These are phyloP conservation scores for Manis pentadactyla DNA, from an alignment of 2,797 vertebrate genomes.

Conservation along the genomic window DNA sequence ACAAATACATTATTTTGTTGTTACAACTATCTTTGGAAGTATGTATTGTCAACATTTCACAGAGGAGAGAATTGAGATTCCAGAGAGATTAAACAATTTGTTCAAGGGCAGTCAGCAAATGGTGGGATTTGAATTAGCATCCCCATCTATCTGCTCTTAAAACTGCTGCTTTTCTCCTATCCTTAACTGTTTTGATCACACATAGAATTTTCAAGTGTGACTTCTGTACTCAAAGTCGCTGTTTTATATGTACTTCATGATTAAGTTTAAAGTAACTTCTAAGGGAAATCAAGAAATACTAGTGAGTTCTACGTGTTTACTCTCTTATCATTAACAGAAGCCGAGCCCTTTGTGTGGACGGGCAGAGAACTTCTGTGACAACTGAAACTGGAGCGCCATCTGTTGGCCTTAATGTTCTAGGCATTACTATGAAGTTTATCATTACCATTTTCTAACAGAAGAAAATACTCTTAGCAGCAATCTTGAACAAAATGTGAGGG, in stretches of 20 bases:
- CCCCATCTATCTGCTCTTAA: background rate
- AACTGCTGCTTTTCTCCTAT: background rate
- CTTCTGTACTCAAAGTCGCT: background rate
- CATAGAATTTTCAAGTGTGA: background rate
- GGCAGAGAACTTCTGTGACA: background rate
- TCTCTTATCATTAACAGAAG: background rate
- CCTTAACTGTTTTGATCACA: background rate
- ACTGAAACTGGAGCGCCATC: conserved; percentile 76
- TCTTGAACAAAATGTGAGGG: background rate
- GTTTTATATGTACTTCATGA: background rate
- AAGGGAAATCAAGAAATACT: background rate
- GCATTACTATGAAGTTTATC: background rate
- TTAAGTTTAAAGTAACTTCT: conserved; percentile 7
- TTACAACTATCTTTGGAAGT: background rate
- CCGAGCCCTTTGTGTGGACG: background rate
- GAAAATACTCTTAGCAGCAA: background rate
- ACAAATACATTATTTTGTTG: background rate
- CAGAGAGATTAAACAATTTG: background rate
- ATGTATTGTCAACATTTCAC: background rate
- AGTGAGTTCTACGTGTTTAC: background rate
- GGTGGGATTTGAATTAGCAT: background rate
- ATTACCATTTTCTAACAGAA: background rate
- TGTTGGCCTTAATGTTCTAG: conserved; percentile 65
- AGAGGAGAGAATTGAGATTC: background rate
- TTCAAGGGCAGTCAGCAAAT: background rate